These are phyloP conservation scores for Apamea monoglypha DNA, from an alignment of 2,888 invertebrate genomes.

Conservation along the genomic window DNA sequence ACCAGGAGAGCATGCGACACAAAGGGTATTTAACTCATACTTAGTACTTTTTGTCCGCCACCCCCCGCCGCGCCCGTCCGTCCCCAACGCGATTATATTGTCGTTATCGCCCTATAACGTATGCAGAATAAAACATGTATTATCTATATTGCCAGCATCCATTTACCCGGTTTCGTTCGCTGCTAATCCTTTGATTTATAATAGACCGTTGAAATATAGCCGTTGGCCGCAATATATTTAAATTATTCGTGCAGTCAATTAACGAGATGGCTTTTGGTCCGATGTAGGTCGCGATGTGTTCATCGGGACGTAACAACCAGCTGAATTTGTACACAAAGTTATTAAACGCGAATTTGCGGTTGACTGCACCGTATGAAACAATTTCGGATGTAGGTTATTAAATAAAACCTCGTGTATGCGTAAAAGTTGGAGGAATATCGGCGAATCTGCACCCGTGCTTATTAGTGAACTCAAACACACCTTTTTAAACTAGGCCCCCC, in stretches of 20 bases:
- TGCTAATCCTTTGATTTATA: conserved; percentile 90
- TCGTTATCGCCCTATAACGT: conserved; percentile 89
- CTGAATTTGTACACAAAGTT: conserved; percentile 70
- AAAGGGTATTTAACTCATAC: conserved; percentile 90
- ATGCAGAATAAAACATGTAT: conserved; percentile 88
- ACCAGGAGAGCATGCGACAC: conserved; percentile 85
- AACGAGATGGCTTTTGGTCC: conserved; percentile 86
- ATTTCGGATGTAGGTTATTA: conserved; percentile 71
- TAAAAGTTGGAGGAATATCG: conserved; percentile 73
- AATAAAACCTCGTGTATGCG: conserved; percentile 69
- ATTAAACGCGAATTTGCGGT: conserved; percentile 69
- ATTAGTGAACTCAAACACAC: conserved; percentile 89
- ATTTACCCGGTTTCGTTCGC: conserved; percentile 82
- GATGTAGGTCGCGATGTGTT: conserved; percentile 76
- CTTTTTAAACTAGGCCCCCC: conserved; percentile 83
- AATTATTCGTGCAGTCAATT: conserved; percentile 90
- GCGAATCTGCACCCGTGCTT: conserved; percentile 79
- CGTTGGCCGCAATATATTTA: conserved; percentile 87
- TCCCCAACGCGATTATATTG: conserved; percentile 84
- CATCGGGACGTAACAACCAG: conserved; percentile 71
- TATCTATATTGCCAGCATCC: conserved; percentile 88
- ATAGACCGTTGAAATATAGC: conserved; percentile 86
- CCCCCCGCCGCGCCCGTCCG: conserved; percentile 77
- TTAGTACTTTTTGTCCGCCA: conserved; percentile 88
- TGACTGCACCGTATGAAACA: conserved; percentile 64